Evolutionary conservation across 1,140 invertebrate species (phyloP), one percentile per base, ranked within the genome.

Genomic region (Teleopsis dalmanni): DNA sequence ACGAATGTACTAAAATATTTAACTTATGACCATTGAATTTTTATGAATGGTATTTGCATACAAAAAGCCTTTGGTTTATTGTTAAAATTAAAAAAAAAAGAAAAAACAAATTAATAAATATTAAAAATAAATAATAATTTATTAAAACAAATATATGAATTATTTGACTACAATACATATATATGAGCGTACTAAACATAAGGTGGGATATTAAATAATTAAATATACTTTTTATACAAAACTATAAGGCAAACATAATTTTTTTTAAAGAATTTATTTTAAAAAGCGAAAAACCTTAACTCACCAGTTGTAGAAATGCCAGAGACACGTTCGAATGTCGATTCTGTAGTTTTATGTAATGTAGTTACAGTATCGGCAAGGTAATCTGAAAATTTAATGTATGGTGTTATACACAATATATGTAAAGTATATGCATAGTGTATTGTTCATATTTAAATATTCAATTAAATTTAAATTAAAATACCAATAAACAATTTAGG

Each of bases 281-380:
- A 23, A 31, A 11, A 26, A 31, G 21, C 16, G 13, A 55, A 21
- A 58, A 46, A 27, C 23, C 22, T 46, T 10, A 26, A 26, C 40
- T 62, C 64, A 67, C 64, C 64, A 57, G 65, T 54, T 55, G 56
- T 67, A 22, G 64, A 64, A 61, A 62, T 67, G 55, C 60, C 62
- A 59, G 64, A 52, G 29, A 67, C 61, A 36, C 64, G 60, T 42
- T 67, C 64, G 38, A 67, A 60, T 18, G 57, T 64, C 50, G 64
- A 64, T 59, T 67, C 64, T 50, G 64, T 62, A 25, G 64, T 67
- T 41, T 60, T 54, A 44, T 67, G 64, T 50, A 67, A 40, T 19
- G 64, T 67, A 21, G 51, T 67, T 29, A 67, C 53, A 52, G 58
- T 62, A 47, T 67, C 64, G 26, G 26, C 18, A 16, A 50, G 14